A percentile compares a stretch with the other conserved stretches of the same genome.
phyloP scores from a whole-genome alignment of 1,140 invertebrate genomes.

The Anastrepha ludens region DNA sequence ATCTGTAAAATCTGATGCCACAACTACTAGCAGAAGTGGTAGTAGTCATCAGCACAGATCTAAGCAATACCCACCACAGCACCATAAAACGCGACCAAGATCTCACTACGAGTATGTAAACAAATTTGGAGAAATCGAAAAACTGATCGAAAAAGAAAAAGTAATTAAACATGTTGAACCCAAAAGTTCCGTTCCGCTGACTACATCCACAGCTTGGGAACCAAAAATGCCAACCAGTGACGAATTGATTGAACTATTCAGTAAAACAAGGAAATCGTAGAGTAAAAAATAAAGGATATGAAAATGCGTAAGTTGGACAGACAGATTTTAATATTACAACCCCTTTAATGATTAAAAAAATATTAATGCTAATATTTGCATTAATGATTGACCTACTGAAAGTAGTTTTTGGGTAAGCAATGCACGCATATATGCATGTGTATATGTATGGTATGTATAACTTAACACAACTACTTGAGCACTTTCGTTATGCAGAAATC shows the following conservation, averaged over 20 bases:
- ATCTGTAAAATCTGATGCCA: not conserved
- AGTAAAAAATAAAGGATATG: not conserved
- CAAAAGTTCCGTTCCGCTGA: not conserved
- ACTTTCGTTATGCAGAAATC: too few relatives aligned
- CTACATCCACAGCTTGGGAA: constrained; percentile 27
- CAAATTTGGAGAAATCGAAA: constrained; percentile 44
- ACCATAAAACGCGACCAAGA: not conserved
- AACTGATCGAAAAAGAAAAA: constrained; percentile 20
- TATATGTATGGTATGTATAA: too few relatives aligned
- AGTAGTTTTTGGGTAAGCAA: too few relatives aligned
- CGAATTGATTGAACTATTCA: constrained; percentile 21
- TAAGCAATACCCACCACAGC: not conserved
- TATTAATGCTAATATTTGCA: too few relatives aligned
- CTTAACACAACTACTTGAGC: too few relatives aligned
- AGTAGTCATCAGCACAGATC: not conserved
- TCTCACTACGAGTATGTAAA: not conserved
- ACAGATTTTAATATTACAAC: too few relatives aligned
- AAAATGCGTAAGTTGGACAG: not conserved
- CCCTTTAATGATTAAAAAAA: too few relatives aligned
- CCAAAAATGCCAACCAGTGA: constrained; percentile 2
- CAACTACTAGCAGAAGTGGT: not conserved
- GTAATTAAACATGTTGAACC: not conserved
- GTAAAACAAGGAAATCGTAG: constrained; percentile 19
- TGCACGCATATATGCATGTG: too few relatives aligned
- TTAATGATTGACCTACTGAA: too few relatives aligned